A percentile compares a stretch with the other conserved stretches of the same genome.
Conservation (phyloP, 2,888 invertebrate species). For the Amphipoea oculea region DNA sequence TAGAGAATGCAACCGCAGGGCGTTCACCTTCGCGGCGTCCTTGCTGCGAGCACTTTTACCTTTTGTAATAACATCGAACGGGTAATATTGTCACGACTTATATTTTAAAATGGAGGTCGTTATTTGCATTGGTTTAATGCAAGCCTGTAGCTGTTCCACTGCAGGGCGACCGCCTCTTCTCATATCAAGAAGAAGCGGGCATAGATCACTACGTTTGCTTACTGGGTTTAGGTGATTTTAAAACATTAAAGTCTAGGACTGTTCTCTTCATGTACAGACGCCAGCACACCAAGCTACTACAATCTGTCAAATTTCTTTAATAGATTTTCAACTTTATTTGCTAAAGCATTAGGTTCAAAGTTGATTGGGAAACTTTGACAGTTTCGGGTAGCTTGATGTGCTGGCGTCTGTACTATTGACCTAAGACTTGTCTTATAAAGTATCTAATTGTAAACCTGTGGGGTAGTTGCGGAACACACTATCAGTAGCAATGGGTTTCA, state of each 20-base stretch:
- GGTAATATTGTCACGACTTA: neutral
- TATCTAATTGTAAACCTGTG: neutral
- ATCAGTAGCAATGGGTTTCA: too few species aligned
- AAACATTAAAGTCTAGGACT: neutral
- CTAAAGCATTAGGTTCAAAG: too few species aligned
- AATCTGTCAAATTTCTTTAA: too few species aligned
- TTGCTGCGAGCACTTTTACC: constrained; percentile 63
- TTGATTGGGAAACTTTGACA: too few species aligned
- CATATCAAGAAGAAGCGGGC: too few species aligned
- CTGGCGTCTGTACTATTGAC: too few species aligned
- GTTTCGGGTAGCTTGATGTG: too few species aligned
- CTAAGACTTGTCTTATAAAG: neutral
- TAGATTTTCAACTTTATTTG: too few species aligned
- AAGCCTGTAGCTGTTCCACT: neutral
- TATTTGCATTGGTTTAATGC: neutral
- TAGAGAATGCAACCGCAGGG: constrained; percentile 45
- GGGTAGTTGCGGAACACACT: too few species aligned
- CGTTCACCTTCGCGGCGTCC: constrained; percentile 66
- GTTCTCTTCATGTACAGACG: too few species aligned
- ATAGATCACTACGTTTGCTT: neutral
- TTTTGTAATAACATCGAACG: constrained; percentile 35
- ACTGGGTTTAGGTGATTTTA: neutral
- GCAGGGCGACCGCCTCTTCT: neutral
- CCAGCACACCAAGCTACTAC: too few species aligned
- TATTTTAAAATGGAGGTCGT: neutral